A percentile compares a stretch with the other conserved stretches of the same genome.
Evolutionary conservation across 2,888 invertebrate species (phyloP).

Genomic region (Pachliopta kotzebuea): DNA sequence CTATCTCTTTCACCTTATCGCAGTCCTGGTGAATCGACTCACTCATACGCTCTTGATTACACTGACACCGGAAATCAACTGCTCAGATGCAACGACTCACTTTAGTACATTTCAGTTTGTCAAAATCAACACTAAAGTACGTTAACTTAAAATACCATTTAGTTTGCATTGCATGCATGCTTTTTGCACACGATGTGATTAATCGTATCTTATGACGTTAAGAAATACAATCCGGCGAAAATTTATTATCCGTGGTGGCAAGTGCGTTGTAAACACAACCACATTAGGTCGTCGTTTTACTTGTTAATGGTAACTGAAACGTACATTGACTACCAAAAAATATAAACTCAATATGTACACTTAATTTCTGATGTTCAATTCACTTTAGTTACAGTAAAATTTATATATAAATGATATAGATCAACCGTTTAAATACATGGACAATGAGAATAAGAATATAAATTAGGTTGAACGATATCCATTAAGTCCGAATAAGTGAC

Average conservation of each 20-base stretch:
- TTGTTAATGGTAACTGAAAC: slow-evolving; percentile 50
- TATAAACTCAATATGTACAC: slow-evolving; percentile 35
- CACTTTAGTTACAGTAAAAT: too few relatives aligned
- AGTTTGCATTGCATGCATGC: neutral
- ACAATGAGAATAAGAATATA: neutral
- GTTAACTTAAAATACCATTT: slow-evolving; percentile 11
- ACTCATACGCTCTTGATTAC: slow-evolving; percentile 29
- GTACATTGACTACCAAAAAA: slow-evolving; percentile 44
- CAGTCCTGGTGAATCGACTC: slow-evolving; percentile 33
- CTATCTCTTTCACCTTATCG: slow-evolving; percentile 51
- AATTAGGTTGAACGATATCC: slow-evolving; percentile 3
- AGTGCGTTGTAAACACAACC: slow-evolving; percentile 54
- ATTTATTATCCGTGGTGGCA: slow-evolving; percentile 38
- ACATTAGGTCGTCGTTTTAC: slow-evolving; percentile 44
- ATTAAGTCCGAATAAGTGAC: slow-evolving; percentile 3
- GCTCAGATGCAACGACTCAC: slow-evolving; percentile 39
- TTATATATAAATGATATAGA: neutral
- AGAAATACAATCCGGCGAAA: slow-evolving; percentile 38
- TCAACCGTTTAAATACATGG: slow-evolving; percentile 6
- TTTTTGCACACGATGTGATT: slow-evolving; percentile 3
- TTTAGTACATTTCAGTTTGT: slow-evolving; percentile 40
- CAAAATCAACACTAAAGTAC: slow-evolving; percentile 12
- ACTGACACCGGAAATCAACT: slow-evolving; percentile 28
- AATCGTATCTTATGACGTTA: slow-evolving; percentile 4
- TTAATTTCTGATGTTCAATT: neutral